Conservation (phyloP, 2,797 vertebrate genomes). For the Acanthurus lineatus region DNA sequence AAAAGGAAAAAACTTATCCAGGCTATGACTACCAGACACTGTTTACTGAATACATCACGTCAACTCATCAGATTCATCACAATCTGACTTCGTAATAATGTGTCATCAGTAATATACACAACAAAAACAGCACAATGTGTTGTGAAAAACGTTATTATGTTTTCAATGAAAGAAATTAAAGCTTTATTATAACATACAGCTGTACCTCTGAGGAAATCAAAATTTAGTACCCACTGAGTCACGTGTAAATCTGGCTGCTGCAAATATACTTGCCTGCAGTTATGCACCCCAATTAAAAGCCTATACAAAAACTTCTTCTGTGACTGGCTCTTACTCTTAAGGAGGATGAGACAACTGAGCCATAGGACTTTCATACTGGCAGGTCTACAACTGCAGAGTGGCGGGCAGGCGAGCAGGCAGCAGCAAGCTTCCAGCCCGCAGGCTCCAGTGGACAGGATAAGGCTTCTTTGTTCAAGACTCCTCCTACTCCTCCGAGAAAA, state of each 20-base stretch:
- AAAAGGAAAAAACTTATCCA: neutral
- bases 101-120: neutral
- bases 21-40: neutral
- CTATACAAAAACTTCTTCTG: constrained; percentile 16
- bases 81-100: neutral
- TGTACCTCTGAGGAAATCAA: neutral
- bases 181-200: neutral
- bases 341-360: constrained; percentile 65
- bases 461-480: constrained; percentile 91
- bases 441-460: constrained; percentile 90
- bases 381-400: constrained; percentile 84
- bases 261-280: constrained; percentile 10
- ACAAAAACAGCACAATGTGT: neutral
- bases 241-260: neutral
- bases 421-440: constrained; percentile 86
- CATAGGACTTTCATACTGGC: constrained; percentile 56
- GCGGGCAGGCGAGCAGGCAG: constrained; percentile 81
- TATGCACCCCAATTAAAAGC: constrained; percentile 13
- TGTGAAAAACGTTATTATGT: neutral
- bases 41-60: neutral
- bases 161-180: neutral
- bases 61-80: neutral
- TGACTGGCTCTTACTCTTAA: constrained; percentile 39
- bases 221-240: constrained; percentile 5
- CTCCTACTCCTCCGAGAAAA: constrained; percentile 91